Evolutionary conservation across 2,113 vertebrate species (phyloP).

Genomic region (Xerus inauris): DNA sequence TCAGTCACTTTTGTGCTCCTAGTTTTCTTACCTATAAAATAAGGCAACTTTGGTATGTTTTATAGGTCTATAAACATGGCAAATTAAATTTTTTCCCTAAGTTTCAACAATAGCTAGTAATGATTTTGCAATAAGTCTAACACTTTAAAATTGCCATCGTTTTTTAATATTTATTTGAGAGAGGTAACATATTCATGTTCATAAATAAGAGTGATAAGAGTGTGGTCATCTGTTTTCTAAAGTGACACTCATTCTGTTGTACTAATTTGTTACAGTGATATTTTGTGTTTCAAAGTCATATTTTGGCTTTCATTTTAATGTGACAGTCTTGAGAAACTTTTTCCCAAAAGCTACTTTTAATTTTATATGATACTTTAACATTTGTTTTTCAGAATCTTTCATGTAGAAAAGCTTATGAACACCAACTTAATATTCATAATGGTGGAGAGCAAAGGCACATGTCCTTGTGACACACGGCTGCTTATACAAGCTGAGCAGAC

Average conservation of each 20-base stretch:
- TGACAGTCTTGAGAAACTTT: not conserved
- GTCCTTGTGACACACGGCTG: constrained; percentile 94
- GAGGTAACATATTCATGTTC: not conserved
- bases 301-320: not conserved
- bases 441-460: constrained; percentile 95
- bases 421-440: constrained; percentile 98
- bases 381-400: constrained; percentile 88
- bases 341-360: not conserved
- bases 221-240: not conserved
- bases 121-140: not conserved
- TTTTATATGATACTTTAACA: constrained; percentile 14
- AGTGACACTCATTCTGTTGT: not conserved
- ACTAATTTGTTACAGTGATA: not conserved
- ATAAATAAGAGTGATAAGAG: constrained; percentile 20
- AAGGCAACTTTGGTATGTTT: not conserved
- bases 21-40: not conserved
- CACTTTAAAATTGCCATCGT: not conserved
- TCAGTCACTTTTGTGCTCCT: not conserved
- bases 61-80: not conserved
- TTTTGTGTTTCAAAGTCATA: not conserved
- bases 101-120: not conserved
- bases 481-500: constrained; percentile 97
- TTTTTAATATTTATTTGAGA: not conserved
- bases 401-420: constrained; percentile 96
- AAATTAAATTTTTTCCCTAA: not conserved